Conservation (phyloP, 2,113 vertebrate species). For the Physeter macrocephalus region DNA sequence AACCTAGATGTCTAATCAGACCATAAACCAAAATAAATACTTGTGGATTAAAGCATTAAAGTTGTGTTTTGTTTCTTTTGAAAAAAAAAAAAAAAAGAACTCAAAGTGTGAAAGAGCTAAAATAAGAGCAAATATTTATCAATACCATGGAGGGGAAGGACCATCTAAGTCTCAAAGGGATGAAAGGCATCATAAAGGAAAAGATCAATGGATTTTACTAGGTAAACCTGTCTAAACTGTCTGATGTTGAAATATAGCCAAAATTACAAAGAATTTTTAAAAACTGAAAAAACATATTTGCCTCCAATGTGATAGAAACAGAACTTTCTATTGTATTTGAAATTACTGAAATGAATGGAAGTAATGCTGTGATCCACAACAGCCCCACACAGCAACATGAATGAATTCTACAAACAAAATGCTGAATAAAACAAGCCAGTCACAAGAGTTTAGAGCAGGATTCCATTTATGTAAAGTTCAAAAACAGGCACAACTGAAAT, state of each 20-base stretch:
- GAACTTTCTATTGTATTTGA: neutral
- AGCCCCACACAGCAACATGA: neutral
- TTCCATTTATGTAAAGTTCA: neutral
- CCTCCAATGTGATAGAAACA: neutral
- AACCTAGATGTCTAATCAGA: constrained; percentile 31
- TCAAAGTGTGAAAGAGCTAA: constrained; percentile 16
- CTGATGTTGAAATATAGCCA: neutral
- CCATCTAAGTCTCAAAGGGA: constrained; percentile 18
- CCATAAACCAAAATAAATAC: constrained; percentile 50
- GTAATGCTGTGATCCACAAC: neutral
- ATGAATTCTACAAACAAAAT: neutral
- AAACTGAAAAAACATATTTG: neutral
- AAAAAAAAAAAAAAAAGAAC: neutral
- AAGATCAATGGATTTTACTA: neutral
- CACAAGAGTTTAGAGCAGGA: neutral
- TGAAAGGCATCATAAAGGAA: constrained; percentile 8
- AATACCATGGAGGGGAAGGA: neutral
- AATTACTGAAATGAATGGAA: neutral
- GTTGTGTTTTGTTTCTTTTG: neutral
- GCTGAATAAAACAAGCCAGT: neutral
- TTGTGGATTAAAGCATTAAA: constrained; percentile 11
- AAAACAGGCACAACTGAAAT: neutral
- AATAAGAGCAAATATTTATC: constrained; percentile 40
- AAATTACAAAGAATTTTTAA: neutral
- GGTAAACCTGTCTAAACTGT: neutral